Evolutionary conservation across 2,113 vertebrate species (phyloP), one percentile per base, ranked within the genome.

Genomic region (Cyprinus carpio): DNA sequence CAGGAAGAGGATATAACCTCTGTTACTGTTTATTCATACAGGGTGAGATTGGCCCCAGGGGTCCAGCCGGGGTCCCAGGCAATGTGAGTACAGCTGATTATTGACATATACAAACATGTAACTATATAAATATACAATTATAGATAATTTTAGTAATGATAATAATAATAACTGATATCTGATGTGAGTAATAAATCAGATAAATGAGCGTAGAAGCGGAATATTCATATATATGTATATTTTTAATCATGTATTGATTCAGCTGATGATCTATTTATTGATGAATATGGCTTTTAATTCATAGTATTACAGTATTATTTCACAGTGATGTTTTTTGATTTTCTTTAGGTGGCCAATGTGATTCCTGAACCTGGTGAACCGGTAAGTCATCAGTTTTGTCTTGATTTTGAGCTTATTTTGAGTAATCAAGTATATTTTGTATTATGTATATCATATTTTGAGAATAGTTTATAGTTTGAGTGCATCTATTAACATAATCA

Each of bases 41-140:
- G 98, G 98, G 98, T 64, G 96, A 96, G 29, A 89, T 4, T 0
- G 98, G 98, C 65, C 89, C 92, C 0, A 92, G 92, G 58, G 98
- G 98, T 15, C 93, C 89, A 2, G 96, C 98, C 5, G 98, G 98
- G 0, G 72, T 90, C 75, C 97, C 98, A 86, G 97, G 97, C 92
- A 94, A 95, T 62, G 98, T 98, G 90, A 98, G 97, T 95, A 29
- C 54, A 51, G 13, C 27, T 25, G 4, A 67, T 67, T 3, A 27
- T 29, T 34, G 6, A n/a, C 37, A 4, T 54, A 69, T 62, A 54
- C 12, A 51, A 2, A 29, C 9, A 31, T 9, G 10, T 13, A 82
- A 15, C 43, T 40, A 67, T 51, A 16, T 4, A 1, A 15, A 81
- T 43, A 64, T 46, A 5, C 13, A 34, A 27, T 31, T 49, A 49